Percentiles rank a stretch among this genome's conserved stretches.
phyloP scores from a whole-genome alignment of 2,113 vertebrate genomes.

The Sorex fumeus region DNA sequence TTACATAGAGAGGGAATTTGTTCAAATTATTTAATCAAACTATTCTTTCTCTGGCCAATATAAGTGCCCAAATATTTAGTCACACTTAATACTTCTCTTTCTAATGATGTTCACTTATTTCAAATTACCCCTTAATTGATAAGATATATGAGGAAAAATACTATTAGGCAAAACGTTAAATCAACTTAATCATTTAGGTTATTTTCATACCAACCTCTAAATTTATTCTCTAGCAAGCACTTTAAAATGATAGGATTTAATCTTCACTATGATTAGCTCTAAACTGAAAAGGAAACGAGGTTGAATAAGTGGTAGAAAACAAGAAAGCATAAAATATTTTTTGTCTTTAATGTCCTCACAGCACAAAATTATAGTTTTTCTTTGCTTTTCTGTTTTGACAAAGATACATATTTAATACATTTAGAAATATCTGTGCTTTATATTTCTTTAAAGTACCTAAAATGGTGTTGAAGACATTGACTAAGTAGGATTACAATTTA shows the following conservation, averaged over 20 bases:
- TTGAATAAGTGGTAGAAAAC: background rate
- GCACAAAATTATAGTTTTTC: constrained; percentile 31
- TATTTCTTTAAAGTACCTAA: constrained; percentile 34
- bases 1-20: constrained; percentile 65
- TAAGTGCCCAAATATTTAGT: constrained; percentile 75
- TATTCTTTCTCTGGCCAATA: constrained; percentile 77
- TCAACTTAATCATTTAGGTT: constrained; percentile 77
- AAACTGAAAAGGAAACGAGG: constrained; percentile 46
- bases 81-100: constrained; percentile 72
- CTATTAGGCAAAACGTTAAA: constrained; percentile 77
- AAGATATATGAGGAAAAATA: constrained; percentile 81
- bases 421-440: background rate
- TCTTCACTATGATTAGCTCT: constrained; percentile 7
- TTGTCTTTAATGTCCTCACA: background rate
- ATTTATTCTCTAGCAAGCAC: constrained; percentile 75
- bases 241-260: constrained; percentile 59
- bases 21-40: constrained; percentile 82
- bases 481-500: constrained; percentile 23
- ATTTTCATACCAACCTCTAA: constrained; percentile 65
- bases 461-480: background rate
- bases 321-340: background rate
- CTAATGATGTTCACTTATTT: constrained; percentile 81
- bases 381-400: constrained; percentile 22
- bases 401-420: background rate
- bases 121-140: constrained; percentile 83